Base-by-base conservation (phyloP, 2,113 vertebrate genomes). In the Indicator maculatus region DNA sequence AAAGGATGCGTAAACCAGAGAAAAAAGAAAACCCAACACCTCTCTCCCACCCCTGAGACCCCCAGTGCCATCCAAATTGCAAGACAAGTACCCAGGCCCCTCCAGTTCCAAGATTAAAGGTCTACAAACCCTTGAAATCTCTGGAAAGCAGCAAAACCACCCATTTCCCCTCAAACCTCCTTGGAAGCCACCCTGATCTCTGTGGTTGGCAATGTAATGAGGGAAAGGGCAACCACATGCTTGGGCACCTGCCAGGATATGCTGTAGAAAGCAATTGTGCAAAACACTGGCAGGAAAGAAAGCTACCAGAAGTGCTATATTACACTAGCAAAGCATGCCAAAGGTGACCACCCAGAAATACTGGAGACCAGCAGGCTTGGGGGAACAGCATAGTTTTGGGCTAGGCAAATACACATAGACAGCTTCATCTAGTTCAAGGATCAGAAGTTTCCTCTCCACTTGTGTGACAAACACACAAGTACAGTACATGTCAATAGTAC, bases 131-230 rank as follows among this genome's bases (percentile, higher is more conserved):
- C 55, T 13, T 6, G 12, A 8, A 18, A 23, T 17, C 19, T 10
- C 24, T 4, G 6, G 2, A 59, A 20, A 41, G 24, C 50, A 63
- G 64, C 24, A 38, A 7, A 39, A 20, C 4, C 10, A 8, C 56
- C 38, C 10, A 1, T 2, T 16, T 59, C 5, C 30, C 33, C 30
- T 50, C 28, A 30, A 6, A 2, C 18, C 39, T 52, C 20, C 28
- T 30, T 10, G 8, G 72, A 52, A 55, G 20, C 5, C 2, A 1
- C 2, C 0, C 7, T 4, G 7, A 16, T 2, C 19, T 3, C 45
- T 20, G 15, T 1, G 2, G 19, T 6, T 20, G 15, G 65, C 60
- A 91, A 14, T 0, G 0, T 2, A 24, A 33, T 1, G 8, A 27
- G 41, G 61, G 10, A 84, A 87, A 82, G 59, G 12, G 21, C 65